These are phyloP conservation scores for Oryzias woworae DNA, from an alignment of 2,113 vertebrate species.

Conservation along the genomic window DNA sequence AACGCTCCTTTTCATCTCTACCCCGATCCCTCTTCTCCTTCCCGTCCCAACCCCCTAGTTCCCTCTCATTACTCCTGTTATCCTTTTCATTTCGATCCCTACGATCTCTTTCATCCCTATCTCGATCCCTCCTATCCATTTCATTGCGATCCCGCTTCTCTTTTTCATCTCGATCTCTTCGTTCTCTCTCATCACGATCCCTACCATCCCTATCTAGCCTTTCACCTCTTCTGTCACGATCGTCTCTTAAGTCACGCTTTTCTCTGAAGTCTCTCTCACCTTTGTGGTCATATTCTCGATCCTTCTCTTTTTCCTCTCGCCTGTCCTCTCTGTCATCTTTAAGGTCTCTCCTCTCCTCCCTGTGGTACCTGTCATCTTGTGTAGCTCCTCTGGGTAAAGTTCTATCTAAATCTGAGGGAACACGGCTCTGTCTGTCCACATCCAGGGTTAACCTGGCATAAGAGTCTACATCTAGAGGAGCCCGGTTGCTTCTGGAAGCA, in stretches of 20 bases:
- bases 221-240: slow-evolving; percentile 44
- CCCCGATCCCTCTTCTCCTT: slow-evolving; percentile 9
- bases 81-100: too few species aligned
- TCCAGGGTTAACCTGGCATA: slow-evolving; percentile 58
- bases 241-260: slow-evolving; percentile 49
- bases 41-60: slow-evolving; percentile 6
- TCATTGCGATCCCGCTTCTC: slow-evolving; percentile 31
- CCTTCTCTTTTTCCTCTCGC: slow-evolving; percentile 50
- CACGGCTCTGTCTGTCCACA: slow-evolving; percentile 50
- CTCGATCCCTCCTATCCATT: slow-evolving; percentile 19
- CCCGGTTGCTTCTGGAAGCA: slow-evolving; percentile 62
- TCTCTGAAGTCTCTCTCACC: slow-evolving; percentile 49
- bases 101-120: slow-evolving; percentile 10
- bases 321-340: slow-evolving; percentile 47
- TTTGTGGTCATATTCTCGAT: slow-evolving; percentile 32
- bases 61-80: background rate
- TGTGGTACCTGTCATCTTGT: slow-evolving; percentile 55
- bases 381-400: slow-evolving; percentile 52
- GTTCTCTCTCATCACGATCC: slow-evolving; percentile 29
- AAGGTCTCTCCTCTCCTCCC: slow-evolving; percentile 55
- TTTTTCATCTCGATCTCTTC: slow-evolving; percentile 19
- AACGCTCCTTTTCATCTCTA: slow-evolving; percentile 17
- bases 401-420: slow-evolving; percentile 58
- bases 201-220: slow-evolving; percentile 29
- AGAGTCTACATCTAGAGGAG: slow-evolving; percentile 76